Conservation (phyloP, 2,888 invertebrate species). For the Blastobasis adustella region DNA sequence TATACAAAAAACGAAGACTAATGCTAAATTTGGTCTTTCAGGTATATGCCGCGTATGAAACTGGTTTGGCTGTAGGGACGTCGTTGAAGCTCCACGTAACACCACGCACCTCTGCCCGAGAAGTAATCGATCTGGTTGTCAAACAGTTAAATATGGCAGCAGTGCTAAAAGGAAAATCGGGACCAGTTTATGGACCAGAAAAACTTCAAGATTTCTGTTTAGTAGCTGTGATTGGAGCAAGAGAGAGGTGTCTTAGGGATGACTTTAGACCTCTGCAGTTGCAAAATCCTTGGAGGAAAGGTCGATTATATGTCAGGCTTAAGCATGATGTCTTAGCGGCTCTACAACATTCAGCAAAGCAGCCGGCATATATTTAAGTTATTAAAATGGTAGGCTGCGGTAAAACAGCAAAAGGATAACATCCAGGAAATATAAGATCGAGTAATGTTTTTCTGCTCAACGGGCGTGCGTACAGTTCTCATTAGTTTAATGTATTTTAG, state of each 20-base stretch:
- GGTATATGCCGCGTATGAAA: constrained; percentile 97
- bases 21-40: constrained; percentile 56
- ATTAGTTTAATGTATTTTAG: background rate
- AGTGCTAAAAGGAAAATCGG: constrained; percentile 86
- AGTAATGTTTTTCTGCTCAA: background rate
- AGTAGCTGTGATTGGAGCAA: constrained; percentile 95
- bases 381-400: too few relatives aligned
- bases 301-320: constrained; percentile 92
- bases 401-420: too few relatives aligned
- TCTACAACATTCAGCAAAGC: constrained; percentile 89
- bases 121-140: constrained; percentile 96
- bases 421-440: too few relatives aligned
- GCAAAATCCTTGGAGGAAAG: constrained; percentile 97
- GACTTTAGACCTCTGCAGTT: constrained; percentile 95
- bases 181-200: constrained; percentile 89
- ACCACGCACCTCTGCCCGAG: constrained; percentile 92
- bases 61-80: constrained; percentile 93
- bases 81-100: constrained; percentile 96
- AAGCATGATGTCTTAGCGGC: constrained; percentile 93
- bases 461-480: background rate
- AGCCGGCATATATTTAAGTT: constrained; percentile 78
- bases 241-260: constrained; percentile 94
- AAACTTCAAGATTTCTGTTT: constrained; percentile 92
- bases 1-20: too few relatives aligned
- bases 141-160: constrained; percentile 97